Base-by-base conservation (phyloP, 2,888 invertebrate genomes). In the Cyaniris semiargus region DNA sequence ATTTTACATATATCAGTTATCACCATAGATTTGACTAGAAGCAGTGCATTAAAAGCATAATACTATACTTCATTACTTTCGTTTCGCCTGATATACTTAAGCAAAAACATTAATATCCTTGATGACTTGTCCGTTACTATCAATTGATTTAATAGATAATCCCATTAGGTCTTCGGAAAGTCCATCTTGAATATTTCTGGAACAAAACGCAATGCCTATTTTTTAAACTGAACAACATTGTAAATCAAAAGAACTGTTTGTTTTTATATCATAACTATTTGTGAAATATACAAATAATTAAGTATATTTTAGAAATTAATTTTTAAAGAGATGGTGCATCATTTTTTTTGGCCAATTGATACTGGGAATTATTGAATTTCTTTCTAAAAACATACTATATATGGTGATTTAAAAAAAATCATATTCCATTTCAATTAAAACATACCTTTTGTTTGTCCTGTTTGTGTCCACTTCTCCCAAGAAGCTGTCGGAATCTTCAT, bases 401-500 rank as follows among this genome's bases (percentile, higher is more conserved):
- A 10, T 60, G 7, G 23, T 18, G 3, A 23, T 23, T 21, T 3
- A 6, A 18, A 3, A 23, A 27, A 21, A 66, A 60, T 23, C 10
- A 60, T 66, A 38, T 71, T 15, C 58, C 10, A 21, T 13, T 23
- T 8, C 15, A 7, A 34, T 4, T 70, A 21, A 72, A 21, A 60
- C 38, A 83, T 81, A 89, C 89, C 88, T 87, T 84, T 85, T 87
- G 75, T 83, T 86, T 48, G 84, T 80, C 56, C 86, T 86, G 82
- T 89, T 86, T 44, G 86, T 84, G 79, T 90, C 90, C 5, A 85
- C 87, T 80, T 93, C 93, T 72, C 88, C 93, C 56, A 90, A 90
- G 76, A 93, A 88, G 82, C 94, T 94, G 80, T 94, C 94, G 2
- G 94, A 92, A 82, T 94, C 94, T 74, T 94, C 94, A 80, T 94